A percentile compares a stretch with the other conserved stretches of the same genome.
phyloP scores from a whole-genome alignment of 2,888 invertebrate species.

The Silvanus unidentatus region DNA sequence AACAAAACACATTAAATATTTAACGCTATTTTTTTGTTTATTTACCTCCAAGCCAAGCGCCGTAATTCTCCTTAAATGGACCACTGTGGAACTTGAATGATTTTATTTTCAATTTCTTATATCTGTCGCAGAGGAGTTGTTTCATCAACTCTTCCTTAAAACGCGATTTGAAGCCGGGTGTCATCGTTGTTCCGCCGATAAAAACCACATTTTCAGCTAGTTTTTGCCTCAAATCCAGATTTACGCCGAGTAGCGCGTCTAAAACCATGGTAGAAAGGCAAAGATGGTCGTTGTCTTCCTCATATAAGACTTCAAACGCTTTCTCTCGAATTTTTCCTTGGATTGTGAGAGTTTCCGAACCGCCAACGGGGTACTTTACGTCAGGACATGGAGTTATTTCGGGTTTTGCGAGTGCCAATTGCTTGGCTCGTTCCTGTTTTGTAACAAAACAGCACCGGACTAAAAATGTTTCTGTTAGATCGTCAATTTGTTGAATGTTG shows the following conservation, averaged over 20 bases:
- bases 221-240: conserved; percentile 71
- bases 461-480: conserved; percentile 40
- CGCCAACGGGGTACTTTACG: conserved; percentile 62
- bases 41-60: conserved; percentile 79
- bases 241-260: conserved; percentile 75
- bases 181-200: conserved; percentile 79
- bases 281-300: conserved; percentile 73
- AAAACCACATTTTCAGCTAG: conserved; percentile 81
- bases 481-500: too few relatives aligned
- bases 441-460: conserved; percentile 87
- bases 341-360: conserved; percentile 57
- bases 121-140: conserved; percentile 59
- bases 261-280: conserved; percentile 80
- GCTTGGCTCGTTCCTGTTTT: conserved; percentile 60
- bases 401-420: conserved; percentile 47
- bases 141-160: conserved; percentile 69
- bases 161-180: conserved; percentile 77
- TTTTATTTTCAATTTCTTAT: conserved; percentile 55
- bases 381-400: conserved; percentile 52
- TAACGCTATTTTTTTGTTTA: too few relatives aligned
- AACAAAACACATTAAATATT: conserved; percentile 18
- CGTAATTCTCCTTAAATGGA: conserved; percentile 75
- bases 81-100: conserved; percentile 75
- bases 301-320: conserved; percentile 79
- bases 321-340: conserved; percentile 71